Base-by-base conservation (phyloP, 2,797 vertebrate genomes). In the Tachyglossus aculeatus region DNA sequence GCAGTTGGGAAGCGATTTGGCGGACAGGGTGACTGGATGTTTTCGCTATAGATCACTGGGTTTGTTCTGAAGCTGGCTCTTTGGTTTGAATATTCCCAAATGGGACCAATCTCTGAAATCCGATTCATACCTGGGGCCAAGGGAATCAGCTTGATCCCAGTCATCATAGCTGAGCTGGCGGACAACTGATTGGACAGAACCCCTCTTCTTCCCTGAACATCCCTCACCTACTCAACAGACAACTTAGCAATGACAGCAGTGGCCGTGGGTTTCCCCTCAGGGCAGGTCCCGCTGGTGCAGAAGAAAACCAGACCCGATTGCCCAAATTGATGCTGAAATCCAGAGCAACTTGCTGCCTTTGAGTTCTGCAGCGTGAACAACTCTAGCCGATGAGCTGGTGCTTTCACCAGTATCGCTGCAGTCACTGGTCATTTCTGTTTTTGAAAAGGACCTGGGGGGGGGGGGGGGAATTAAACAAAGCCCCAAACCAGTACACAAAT, bases 401-500 rank as follows among this genome's bases (percentile, higher is more conserved):
- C 47, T 48, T 6, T 8, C 19, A 53, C 52, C 10, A 1, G 24
- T 57, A 56, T 67, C 68, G 24, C 40, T 55, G 70, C 74, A 60
- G 75, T 52, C 59, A 31, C 68, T 43, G 68, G 45, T 68, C 14
- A 83, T 74, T 74, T 62, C 40, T 56, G 76, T 70, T 86, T 89
- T 69, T 69, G 54, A 72, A 78, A 83, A 77, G 67, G 64, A 73
- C 1, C 18, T 48, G 38, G 25, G 63, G 41, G 84, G 68, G 87
- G 70, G n/a, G n/a, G n/a, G n/a, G n/a, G n/a, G n/a, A n/a, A n/a
- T n/a, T n/a, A n/a, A n/a, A n/a, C n/a, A n/a, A n/a, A n/a, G n/a
- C n/a, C n/a, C 65, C 77, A 81, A 78, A 81, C 71, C 74, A 80
- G 82, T 62, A 71, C 58, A 75, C 71, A 78, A 71, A 87, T 74